Conservation (phyloP, 1,140 invertebrate species). For the Drosophila dunni region DNA sequence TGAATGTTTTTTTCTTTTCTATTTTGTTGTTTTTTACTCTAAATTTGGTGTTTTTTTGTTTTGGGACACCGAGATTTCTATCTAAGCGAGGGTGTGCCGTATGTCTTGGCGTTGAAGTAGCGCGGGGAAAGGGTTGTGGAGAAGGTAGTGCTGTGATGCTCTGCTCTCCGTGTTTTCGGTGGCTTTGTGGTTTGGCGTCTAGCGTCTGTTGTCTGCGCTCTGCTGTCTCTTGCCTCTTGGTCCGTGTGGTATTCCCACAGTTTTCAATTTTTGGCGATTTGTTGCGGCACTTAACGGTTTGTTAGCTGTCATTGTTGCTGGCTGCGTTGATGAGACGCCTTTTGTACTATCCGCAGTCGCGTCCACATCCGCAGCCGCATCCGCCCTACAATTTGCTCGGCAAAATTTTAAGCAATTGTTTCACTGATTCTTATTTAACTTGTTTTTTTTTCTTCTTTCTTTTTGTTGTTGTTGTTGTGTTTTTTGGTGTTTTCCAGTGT, state of each 20-base stretch:
- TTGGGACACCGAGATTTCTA: constrained; percentile 61
- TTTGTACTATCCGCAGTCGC: constrained; percentile 41
- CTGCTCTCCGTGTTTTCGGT: constrained; percentile 20
- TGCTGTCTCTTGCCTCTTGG: constrained; percentile 29
- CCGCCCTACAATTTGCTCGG: constrained; percentile 5
- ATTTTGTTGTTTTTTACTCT: constrained; percentile 21
- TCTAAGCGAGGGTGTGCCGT: constrained; percentile 34
- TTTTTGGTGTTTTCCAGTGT: constrained; percentile 22
- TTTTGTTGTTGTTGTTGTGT: neutral
- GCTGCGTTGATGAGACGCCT: constrained; percentile 74
- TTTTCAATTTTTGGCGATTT: constrained; percentile 83
- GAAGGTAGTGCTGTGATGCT: constrained; percentile 16
- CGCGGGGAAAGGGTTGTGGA: neutral
- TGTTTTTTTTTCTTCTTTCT: constrained; percentile 4
- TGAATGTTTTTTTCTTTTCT: constrained; percentile 19
- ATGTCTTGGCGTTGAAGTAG: neutral
- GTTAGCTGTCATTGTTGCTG: constrained; percentile 80
- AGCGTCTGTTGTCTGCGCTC: constrained; percentile 23
- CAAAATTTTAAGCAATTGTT: constrained; percentile 41
- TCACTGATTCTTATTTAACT: neutral
- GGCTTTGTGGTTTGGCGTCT: constrained; percentile 29
- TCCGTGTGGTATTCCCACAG: constrained; percentile 68
- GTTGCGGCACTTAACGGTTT: constrained; percentile 83
- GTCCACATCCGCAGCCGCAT: constrained; percentile 7
- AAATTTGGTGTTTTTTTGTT: constrained; percentile 17